phyloP scores from a whole-genome alignment of 1,140 invertebrate genomes.

The Caenorhabditis briggsae region DNA sequence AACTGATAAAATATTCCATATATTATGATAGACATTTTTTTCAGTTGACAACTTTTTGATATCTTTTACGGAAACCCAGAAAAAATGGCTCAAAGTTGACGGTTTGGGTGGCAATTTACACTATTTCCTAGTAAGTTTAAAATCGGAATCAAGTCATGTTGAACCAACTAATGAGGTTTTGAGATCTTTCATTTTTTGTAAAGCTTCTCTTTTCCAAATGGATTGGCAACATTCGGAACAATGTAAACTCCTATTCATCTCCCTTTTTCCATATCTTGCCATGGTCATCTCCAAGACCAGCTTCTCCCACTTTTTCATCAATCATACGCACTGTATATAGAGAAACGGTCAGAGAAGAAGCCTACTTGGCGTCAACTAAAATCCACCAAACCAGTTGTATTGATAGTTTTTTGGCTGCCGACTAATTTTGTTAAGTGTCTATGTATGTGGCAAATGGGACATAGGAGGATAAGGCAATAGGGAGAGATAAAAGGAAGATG shows the following conservation, averaged over 20 bases:
- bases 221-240: neutral
- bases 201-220: neutral
- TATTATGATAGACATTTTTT: too few relatives aligned
- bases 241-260: conserved; percentile 4
- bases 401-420: conserved; percentile 24
- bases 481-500: neutral
- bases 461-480: neutral
- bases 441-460: neutral
- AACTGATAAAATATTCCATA: too few relatives aligned
- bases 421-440: conserved; percentile 26
- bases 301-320: conserved; percentile 29
- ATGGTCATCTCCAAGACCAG: conserved; percentile 44
- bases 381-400: neutral
- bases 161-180: too few relatives aligned
- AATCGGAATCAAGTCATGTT: too few relatives aligned
- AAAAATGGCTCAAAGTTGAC: too few relatives aligned
- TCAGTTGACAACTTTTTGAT: too few relatives aligned
- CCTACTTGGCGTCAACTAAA: conserved; percentile 2
- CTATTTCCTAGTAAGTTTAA: too few relatives aligned
- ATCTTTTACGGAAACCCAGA: too few relatives aligned
- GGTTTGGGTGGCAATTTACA: too few relatives aligned
- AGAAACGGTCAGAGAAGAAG: neutral
- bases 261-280: conserved; percentile 11
- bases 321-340: neutral
- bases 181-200: too few relatives aligned